A percentile compares a stretch with the other conserved stretches of the same genome.
These are phyloP conservation scores for Strigamia transsilvanica DNA, from an alignment of 2,888 invertebrate species.

Conservation along the genomic window DNA sequence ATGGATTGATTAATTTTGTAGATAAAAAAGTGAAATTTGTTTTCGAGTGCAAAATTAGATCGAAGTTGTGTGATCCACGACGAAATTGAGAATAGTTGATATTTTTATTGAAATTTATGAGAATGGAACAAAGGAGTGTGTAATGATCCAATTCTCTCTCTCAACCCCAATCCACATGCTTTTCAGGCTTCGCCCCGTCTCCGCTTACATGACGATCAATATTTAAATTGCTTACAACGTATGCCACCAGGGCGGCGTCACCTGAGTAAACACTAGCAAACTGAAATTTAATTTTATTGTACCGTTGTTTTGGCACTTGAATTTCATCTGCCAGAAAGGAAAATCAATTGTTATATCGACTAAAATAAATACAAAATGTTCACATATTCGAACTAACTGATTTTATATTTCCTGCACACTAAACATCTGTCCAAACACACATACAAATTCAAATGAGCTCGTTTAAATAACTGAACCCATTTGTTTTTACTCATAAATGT, in stretches of 20 bases:
- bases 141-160: conserved; percentile 12
- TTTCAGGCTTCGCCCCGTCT: background rate
- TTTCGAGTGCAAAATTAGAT: background rate
- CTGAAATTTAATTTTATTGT: background rate
- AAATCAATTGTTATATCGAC: no score
- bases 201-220: conserved; percentile 9
- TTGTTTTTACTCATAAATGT: no score
- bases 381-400: no score
- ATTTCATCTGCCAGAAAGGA: background rate
- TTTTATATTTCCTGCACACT: no score
- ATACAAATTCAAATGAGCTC: no score
- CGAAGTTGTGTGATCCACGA: background rate
- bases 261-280: background rate
- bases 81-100: background rate
- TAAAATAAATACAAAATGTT: no score
- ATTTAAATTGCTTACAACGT: background rate
- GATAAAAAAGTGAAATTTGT: background rate
- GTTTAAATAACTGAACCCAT: no score
- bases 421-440: no score
- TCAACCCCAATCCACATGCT: conserved; percentile 1
- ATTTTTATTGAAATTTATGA: conserved; percentile 31
- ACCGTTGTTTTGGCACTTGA: background rate
- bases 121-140: conserved; percentile 27
- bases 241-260: conserved; percentile 12
- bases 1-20: background rate